phyloP scores from a whole-genome alignment of 2,797 vertebrate species.

The Sciurus vulgaris region DNA sequence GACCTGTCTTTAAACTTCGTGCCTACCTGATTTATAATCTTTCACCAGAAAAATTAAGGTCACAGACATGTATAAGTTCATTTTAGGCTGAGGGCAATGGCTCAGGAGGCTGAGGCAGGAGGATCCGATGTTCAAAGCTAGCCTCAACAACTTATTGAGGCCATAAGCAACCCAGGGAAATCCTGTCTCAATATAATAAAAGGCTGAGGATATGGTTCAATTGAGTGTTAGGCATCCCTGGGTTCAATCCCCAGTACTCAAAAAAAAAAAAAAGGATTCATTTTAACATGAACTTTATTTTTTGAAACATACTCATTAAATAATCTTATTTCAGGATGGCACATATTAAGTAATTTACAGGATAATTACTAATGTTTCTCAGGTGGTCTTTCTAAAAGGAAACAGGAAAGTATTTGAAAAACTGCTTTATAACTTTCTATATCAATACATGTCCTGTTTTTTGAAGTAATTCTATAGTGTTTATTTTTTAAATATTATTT shows the following conservation, averaged over 20 bases:
- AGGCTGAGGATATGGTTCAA: too few relatives aligned
- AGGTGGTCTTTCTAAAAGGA: constrained; percentile 58
- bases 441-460: neutral
- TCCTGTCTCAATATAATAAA: too few relatives aligned
- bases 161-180: too few relatives aligned
- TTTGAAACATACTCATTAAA: constrained; percentile 14
- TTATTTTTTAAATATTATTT: neutral
- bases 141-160: too few relatives aligned
- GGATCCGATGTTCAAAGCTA: too few relatives aligned
- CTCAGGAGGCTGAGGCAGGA: too few relatives aligned
- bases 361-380: constrained; percentile 19
- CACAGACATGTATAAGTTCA: constrained; percentile 20
- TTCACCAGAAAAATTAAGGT: constrained; percentile 38
- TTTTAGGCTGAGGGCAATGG: too few relatives aligned
- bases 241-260: too few relatives aligned
- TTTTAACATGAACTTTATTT: constrained; percentile 33
- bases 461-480: neutral
- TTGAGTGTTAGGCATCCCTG: too few relatives aligned
- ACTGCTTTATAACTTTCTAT: constrained; percentile 8
- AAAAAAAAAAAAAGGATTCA: neutral
- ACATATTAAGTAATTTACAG: neutral
- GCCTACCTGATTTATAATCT: neutral
- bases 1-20: constrained; percentile 46
- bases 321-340: neutral
- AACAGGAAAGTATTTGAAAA: constrained; percentile 30